Conservation (phyloP, 1,140 invertebrate genomes). For the Araneus ventricosus region DNA sequence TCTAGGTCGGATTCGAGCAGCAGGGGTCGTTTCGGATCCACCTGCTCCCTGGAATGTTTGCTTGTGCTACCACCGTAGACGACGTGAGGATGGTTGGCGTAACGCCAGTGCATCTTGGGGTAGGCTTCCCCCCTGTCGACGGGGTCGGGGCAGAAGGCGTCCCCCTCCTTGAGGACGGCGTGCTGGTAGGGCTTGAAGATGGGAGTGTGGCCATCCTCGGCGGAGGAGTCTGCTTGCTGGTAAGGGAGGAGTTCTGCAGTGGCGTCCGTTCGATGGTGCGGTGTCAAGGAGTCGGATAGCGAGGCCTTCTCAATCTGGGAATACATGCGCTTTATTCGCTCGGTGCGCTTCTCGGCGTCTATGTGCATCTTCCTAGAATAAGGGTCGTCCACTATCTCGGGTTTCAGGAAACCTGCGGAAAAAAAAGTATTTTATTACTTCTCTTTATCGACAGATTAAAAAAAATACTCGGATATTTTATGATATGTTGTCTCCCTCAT, state of each 20-base stretch:
- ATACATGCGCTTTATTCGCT: slow-evolving; percentile 72
- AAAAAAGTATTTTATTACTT: neutral
- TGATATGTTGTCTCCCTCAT: no score
- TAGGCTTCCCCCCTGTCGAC: slow-evolving; percentile 51
- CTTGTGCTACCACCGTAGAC: neutral
- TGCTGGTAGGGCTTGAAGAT: slow-evolving; percentile 73
- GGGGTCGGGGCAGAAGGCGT: slow-evolving; percentile 60
- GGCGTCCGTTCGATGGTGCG: neutral
- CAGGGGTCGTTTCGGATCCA: slow-evolving; percentile 55
- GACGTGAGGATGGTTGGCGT: slow-evolving; percentile 67
- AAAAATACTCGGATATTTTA: no score
- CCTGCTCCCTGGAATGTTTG: slow-evolving; percentile 44
- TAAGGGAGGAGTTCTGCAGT: neutral
- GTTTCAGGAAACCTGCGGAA: slow-evolving; percentile 66
- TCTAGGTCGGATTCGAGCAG: slow-evolving; percentile 57
- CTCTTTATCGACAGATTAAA: neutral
- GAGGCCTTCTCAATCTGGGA: slow-evolving; percentile 72
- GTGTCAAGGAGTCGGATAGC: slow-evolving; percentile 46
- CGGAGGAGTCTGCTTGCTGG: slow-evolving; percentile 9
- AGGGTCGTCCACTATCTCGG: slow-evolving; percentile 71
- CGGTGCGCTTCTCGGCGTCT: slow-evolving; percentile 68
- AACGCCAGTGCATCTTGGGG: slow-evolving; percentile 73
- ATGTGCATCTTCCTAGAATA: slow-evolving; percentile 74
- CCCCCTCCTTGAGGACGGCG: slow-evolving; percentile 23
- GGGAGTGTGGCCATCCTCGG: slow-evolving; percentile 52